A percentile compares a stretch with the other conserved stretches of the same genome.
Conservation (phyloP, 2,888 invertebrate species). For the Brachyptera risi region DNA sequence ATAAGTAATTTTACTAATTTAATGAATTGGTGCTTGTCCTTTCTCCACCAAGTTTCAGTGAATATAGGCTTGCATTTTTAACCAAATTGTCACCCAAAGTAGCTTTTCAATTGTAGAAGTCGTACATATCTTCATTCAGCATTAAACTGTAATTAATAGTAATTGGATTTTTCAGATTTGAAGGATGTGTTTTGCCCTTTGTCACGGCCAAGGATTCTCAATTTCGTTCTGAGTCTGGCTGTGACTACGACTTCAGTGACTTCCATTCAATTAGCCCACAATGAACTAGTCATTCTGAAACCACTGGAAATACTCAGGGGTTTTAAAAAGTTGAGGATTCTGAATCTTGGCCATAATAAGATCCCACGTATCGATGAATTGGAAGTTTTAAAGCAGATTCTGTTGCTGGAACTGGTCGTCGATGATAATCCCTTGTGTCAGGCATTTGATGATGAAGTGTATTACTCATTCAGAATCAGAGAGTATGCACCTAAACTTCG, state of each 20-base stretch:
- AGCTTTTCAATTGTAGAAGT: neutral
- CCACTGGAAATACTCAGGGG: conserved; percentile 16
- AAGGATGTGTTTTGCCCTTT: conserved; percentile 22
- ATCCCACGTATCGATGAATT: conserved; percentile 38
- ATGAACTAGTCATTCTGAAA: conserved; percentile 5
- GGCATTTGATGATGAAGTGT: conserved; percentile 53
- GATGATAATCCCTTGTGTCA: conserved; percentile 70
- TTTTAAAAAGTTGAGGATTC: conserved; percentile 36
- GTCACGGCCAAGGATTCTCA: conserved; percentile 17
- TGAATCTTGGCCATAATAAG: conserved; percentile 43
- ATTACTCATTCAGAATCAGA: conserved; percentile 45
- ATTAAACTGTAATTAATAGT: too few species aligned
- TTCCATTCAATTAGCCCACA: conserved; percentile 14
- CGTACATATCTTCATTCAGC: too few species aligned
- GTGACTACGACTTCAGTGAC: neutral
- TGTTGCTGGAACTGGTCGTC: conserved; percentile 52
- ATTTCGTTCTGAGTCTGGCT: conserved; percentile 9
- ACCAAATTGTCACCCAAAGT: neutral
- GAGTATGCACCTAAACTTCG: neutral
- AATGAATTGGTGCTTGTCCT: too few species aligned
- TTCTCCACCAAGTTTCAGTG: neutral
- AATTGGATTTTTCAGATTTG: conserved; percentile 14
- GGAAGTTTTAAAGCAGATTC: conserved; percentile 43
- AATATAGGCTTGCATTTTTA: neutral
- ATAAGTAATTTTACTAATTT: too few species aligned